phyloP scores from a whole-genome alignment of 1,140 invertebrate genomes.

The Homarus americanus region DNA sequence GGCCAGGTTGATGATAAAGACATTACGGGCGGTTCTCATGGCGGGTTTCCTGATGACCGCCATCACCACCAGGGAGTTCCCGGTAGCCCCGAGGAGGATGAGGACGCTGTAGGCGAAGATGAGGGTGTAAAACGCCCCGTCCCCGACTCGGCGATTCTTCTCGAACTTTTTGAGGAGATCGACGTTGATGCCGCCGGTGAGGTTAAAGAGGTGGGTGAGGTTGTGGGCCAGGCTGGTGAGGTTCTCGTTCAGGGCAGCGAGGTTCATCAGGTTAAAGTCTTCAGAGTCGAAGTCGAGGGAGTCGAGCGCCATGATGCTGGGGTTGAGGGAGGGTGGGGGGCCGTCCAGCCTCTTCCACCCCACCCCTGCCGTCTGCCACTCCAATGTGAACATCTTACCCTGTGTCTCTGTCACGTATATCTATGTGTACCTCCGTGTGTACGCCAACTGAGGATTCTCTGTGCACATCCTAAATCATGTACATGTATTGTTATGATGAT shows the following conservation, averaged over 20 bases:
- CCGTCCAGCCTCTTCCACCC: too few species aligned
- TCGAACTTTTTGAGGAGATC: constrained; percentile 70
- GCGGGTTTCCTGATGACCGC: constrained; percentile 87
- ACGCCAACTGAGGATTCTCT: too few species aligned
- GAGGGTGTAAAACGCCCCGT: constrained; percentile 83
- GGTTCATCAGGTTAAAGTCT: neutral
- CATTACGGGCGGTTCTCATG: constrained; percentile 91
- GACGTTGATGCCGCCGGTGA: constrained; percentile 58
- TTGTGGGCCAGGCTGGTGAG: constrained; percentile 51
- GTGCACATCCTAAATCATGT: too few species aligned
- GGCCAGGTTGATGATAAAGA: constrained; percentile 94
- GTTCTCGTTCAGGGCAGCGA: constrained; percentile 25
- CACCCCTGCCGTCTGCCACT: too few species aligned
- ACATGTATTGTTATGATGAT: too few species aligned
- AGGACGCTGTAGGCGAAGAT: constrained; percentile 86
- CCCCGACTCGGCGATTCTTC: constrained; percentile 84
- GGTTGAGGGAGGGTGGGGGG: too few species aligned
- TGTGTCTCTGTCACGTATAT: too few species aligned
- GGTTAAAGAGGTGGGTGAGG: constrained; percentile 69
- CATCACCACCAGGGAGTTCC: constrained; percentile 89
- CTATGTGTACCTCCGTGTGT: too few species aligned
- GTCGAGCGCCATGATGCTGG: too few species aligned
- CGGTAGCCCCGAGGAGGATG: constrained; percentile 87
- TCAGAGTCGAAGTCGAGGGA: too few species aligned
- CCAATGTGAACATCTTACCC: too few species aligned